Percentiles rank a stretch among this genome's conserved stretches.
phyloP scores from a whole-genome alignment of 2,113 vertebrate species.

The Sterna hirundo region DNA sequence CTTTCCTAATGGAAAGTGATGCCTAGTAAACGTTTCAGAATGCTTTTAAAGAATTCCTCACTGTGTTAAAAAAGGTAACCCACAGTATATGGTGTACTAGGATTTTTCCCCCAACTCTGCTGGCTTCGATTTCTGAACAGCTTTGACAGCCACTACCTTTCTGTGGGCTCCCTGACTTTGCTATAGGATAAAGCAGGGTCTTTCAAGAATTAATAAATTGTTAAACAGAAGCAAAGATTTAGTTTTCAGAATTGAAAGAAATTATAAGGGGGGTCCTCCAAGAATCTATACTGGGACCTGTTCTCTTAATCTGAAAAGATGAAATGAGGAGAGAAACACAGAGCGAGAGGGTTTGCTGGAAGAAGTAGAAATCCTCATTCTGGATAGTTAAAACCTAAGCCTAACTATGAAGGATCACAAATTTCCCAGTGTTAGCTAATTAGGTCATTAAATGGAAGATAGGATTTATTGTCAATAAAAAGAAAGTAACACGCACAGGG shows the following conservation, averaged over 20 bases:
- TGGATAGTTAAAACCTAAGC: background rate
- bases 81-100: fast-evolving
- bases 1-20: background rate
- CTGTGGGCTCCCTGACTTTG: background rate
- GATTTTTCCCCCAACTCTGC: background rate
- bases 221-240: background rate
- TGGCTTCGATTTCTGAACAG: background rate
- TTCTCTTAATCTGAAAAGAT: background rate
- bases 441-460: background rate
- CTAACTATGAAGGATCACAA: background rate
- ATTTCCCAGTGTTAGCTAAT: background rate
- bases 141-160: background rate
- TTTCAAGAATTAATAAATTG: background rate
- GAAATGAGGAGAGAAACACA: background rate
- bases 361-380: background rate
- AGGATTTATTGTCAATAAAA: background rate
- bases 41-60: background rate
- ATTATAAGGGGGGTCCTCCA: background rate
- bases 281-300: background rate
- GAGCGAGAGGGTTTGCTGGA: background rate
- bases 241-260: background rate
- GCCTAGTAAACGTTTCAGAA: background rate
- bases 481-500: background rate
- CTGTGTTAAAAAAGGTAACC: background rate
- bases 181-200: background rate